Evolutionary conservation across 2,888 invertebrate genomes (phyloP), one percentile per base, ranked within the genome.

Genomic region (Dorcus hopei): DNA sequence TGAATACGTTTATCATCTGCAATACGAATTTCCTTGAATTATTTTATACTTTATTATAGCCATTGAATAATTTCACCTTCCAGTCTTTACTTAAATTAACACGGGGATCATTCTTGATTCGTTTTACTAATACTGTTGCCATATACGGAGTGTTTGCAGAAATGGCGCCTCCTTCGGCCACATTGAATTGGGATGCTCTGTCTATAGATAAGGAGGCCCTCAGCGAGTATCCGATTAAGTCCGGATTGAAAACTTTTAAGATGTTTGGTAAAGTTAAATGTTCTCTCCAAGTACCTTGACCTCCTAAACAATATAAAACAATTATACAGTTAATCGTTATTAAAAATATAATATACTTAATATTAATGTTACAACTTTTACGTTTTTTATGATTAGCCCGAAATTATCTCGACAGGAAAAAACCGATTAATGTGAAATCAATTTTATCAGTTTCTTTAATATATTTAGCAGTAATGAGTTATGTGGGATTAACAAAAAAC

Each of bases 201-300:
- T 79, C 78, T 38, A 75, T 75, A 0, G 81, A 76, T 5, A 80
- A 70, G 0, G 83, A 80, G 68, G 85, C 82, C 11, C 77, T 75
- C 0, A 79, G 57, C 0, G 87, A 81, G 65, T 83, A 87, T 0
- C 88, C 88, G 53, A 85, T 77, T 14, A 89, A 71, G 47, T 84
- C 80, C 0, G 85, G 85, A 74, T 88, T 88, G 71, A 84, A 88
- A 70, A 82, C 84, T 68, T 85, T 85, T 14, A 87, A 68, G 47
- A 86, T 83, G 72, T 86, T 85, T 9, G 85, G 84, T 45, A 85
- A 47, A 0, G 85, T 85, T n/a, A 84, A 65, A 66, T 75, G 81
- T 57, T 80, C 74, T 42, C 79, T 75, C 85, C 85, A 85, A 33
- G 76, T 79, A 7, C 74, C 79, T 68, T 82, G 78, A 0, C 85